phyloP scores from a whole-genome alignment of 2,113 vertebrate species.

The Ploceus nigricollis region DNA sequence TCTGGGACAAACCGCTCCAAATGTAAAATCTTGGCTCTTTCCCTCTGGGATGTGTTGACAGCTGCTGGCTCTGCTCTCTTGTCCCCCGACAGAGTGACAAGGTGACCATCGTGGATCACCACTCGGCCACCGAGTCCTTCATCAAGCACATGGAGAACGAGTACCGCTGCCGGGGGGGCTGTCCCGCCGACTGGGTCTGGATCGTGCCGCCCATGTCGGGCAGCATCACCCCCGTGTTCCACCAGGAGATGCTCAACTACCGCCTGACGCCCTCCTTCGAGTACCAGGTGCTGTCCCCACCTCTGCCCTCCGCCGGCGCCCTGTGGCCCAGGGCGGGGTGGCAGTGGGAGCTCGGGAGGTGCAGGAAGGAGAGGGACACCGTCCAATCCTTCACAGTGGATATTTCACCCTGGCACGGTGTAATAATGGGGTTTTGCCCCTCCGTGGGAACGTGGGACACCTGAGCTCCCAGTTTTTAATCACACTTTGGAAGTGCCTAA shows the following conservation, averaged over 20 bases:
- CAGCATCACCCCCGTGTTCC: constrained; percentile 95
- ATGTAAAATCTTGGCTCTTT: neutral
- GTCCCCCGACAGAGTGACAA: constrained; percentile 81
- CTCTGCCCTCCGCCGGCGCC: neutral
- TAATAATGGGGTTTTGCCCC: neutral
- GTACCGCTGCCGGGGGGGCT: constrained; percentile 90
- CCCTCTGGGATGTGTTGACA: neutral
- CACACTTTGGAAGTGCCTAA: neutral
- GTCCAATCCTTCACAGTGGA: neutral
- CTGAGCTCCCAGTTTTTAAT: fast-evolving
- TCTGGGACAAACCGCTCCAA: neutral
- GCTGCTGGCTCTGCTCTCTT: neutral
- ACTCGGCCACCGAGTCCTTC: constrained; percentile 96
- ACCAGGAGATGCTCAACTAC: constrained; percentile 99
- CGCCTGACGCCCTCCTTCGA: constrained; percentile 93
- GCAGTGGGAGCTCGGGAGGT: neutral
- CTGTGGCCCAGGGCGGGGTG: neutral
- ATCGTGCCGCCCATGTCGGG: constrained; percentile 97
- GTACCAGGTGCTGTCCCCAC: constrained; percentile 83
- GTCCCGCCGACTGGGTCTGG: constrained; percentile 98
- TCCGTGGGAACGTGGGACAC: neutral
- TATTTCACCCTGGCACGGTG: fast-evolving
- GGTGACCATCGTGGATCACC: constrained; percentile 98
- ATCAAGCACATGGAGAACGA: constrained; percentile 99
- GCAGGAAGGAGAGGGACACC: neutral